These are phyloP conservation scores for Anoplius nigerrimus DNA, from an alignment of 2,888 invertebrate species.

Conservation along the genomic window DNA sequence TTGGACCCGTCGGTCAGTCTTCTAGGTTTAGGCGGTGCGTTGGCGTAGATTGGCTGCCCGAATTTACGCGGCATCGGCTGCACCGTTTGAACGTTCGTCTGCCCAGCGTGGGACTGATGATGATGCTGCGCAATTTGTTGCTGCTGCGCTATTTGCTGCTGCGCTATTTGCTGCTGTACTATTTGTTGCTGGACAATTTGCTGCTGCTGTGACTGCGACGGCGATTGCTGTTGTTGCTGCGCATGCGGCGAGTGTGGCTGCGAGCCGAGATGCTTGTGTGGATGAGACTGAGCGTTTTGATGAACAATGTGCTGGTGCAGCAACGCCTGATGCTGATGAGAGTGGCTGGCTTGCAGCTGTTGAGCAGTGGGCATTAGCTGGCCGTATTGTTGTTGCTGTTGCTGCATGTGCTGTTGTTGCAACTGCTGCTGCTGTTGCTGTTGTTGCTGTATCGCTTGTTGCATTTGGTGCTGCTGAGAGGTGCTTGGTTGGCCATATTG, in stretches of 20 bases:
- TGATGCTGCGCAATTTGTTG: constrained; percentile 6
- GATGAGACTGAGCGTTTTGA: constrained; percentile 39
- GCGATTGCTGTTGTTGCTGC: constrained; percentile 46
- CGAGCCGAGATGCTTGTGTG: constrained; percentile 41
- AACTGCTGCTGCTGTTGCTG: constrained; percentile 43
- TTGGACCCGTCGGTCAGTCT: constrained; percentile 83
- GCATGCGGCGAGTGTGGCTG: constrained; percentile 40
- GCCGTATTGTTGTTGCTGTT: constrained; percentile 40
- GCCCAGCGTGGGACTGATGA: constrained; percentile 60
- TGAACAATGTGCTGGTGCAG: constrained; percentile 52
- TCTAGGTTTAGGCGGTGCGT: constrained; percentile 92
- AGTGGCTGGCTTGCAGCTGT: constrained; percentile 47
- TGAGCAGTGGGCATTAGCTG: constrained; percentile 41
- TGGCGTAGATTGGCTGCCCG: constrained; percentile 88
- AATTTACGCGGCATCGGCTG: constrained; percentile 73
- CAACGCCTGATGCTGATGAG: constrained; percentile 57
- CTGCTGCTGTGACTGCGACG: constrained; percentile 45
- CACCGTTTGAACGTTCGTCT: constrained; percentile 60
- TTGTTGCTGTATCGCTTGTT: constrained; percentile 28
- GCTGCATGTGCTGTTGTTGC: constrained; percentile 33
- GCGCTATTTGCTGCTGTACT: constrained; percentile 31
- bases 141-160: constrained; percentile 29
- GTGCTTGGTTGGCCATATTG: constrained; percentile 58
- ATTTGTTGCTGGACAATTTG: constrained; percentile 37
- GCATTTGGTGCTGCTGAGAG: constrained; percentile 15